Conservation (phyloP, 2,888 invertebrate genomes). For the Dinocampus coccinellae region DNA sequence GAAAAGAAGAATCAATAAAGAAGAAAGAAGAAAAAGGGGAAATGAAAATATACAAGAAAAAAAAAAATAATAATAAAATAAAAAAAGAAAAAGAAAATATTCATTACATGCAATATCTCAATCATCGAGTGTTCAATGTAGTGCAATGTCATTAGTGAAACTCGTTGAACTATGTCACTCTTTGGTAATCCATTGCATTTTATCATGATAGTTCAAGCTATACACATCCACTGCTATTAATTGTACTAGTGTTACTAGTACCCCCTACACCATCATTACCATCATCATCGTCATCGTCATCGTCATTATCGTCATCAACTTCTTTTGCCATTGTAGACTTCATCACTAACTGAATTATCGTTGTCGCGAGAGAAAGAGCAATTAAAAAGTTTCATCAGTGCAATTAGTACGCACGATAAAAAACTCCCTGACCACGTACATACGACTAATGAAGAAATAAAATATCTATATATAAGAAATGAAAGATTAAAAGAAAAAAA, state of each 20-base stretch:
- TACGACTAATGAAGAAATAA: too few species aligned
- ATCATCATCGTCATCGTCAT: too few species aligned
- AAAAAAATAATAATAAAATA: background rate
- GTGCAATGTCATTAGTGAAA: constrained; percentile 53
- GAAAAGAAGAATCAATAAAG: too few species aligned
- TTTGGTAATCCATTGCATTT: background rate
- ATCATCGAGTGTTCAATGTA: constrained; percentile 36
- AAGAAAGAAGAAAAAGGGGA: too few species aligned
- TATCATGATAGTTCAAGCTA: background rate
- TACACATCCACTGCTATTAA: too few species aligned
- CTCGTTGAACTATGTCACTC: constrained; percentile 39
- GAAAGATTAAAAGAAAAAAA: too few species aligned
- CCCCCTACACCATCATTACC: too few species aligned
- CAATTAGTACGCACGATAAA: constrained; percentile 30
- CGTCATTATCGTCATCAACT: too few species aligned
- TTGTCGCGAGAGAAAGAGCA: constrained; percentile 29
- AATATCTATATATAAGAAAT: too few species aligned
- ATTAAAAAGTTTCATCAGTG: constrained; percentile 41
- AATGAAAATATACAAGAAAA: too few species aligned
- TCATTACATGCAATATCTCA: constrained; percentile 20
- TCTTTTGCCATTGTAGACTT: too few species aligned
- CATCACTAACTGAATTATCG: constrained; percentile 25
- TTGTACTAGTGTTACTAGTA: too few species aligned
- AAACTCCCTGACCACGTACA: constrained; percentile 17
- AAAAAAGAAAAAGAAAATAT: background rate